Evolutionary conservation across 2,888 invertebrate genomes (phyloP), one percentile per base, ranked within the genome.

Genomic region (Pseudoips prasinana): DNA sequence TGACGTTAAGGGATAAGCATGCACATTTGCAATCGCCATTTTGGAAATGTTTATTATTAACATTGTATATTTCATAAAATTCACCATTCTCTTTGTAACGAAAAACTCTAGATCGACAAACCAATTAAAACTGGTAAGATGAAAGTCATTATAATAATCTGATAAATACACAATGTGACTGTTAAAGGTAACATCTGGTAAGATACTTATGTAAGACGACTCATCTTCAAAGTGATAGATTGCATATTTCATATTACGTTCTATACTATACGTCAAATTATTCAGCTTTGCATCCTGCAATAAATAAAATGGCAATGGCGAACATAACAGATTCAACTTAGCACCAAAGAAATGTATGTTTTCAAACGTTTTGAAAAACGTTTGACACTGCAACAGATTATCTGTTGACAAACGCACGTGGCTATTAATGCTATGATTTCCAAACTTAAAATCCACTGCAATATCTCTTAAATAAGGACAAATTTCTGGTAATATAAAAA

Each of bases 301-400:
- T 10, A 79, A 33, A 31, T 48, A 39, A 31, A 52, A n/a, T 25
- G 64, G 51, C 41, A 71, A 25, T 32, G 57, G 55, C 23, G 68
- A 74, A 47, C 54, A 60, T 20, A 76, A 34, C 25, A 82, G 64
- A 54, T 69, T 72, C 7, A 39, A 36, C 11, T 56, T 30, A 20
- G 66, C 66, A 7, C 82, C 76, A 38, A 81, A 56, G 50, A 86
- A 78, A 58, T 83, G 71, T 1, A 85, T 46, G 54, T 73, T 73
- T 29, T 68, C 59, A 46, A 83, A 68, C 7, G 73, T 58, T 50
- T 65, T 42, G 57, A 86, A 81, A 3, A 74, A 32, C 25, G 63
- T 46, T 55, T 80, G 76, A 42, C 64, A 73, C 25, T 57, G 41
- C 7, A 33, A n/a, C 19, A 79, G 41, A 7, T 38, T 36, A 23